Conservation (phyloP, 2,113 vertebrate species). For the Varanus komodoensis region DNA sequence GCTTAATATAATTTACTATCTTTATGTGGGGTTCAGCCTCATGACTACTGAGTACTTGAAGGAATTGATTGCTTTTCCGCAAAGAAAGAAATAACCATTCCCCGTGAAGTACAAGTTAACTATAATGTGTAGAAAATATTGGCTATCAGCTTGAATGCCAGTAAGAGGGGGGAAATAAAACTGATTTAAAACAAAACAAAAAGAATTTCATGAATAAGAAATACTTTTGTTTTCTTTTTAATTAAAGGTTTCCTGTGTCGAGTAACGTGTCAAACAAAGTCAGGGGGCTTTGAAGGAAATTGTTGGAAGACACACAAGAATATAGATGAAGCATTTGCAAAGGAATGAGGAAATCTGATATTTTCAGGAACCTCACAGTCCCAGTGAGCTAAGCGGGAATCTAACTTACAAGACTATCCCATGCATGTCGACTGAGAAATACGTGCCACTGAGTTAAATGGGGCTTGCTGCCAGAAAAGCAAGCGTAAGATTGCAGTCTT, state of each 20-base stretch:
- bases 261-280: conserved; percentile 14
- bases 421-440: too few species aligned
- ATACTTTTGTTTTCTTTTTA: conserved; percentile 12
- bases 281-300: not conserved
- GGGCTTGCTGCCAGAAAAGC: too few species aligned
- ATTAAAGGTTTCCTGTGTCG: not conserved
- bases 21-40: conserved; percentile 43
- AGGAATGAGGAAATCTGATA: not conserved
- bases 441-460: too few species aligned
- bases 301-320: not conserved
- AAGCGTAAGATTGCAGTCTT: not conserved
- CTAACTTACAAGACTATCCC: not conserved
- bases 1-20: conserved; percentile 39
- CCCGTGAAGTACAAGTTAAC: conserved; percentile 43
- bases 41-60: conserved; percentile 14
- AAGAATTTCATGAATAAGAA: conserved; percentile 11
- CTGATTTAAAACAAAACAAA: not conserved
- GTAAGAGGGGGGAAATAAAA: conserved; percentile 30
- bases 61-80: conserved; percentile 40
- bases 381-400: not conserved
- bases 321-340: conserved; percentile 33
- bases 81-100: conserved; percentile 39
- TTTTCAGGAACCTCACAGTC: not conserved
- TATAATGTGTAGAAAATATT: conserved; percentile 2
- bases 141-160: conserved; percentile 6